Evolutionary conservation across 2,888 invertebrate genomes (phyloP), one percentile per base, ranked within the genome.

Genomic region (Hipparchia sbordonii): DNA sequence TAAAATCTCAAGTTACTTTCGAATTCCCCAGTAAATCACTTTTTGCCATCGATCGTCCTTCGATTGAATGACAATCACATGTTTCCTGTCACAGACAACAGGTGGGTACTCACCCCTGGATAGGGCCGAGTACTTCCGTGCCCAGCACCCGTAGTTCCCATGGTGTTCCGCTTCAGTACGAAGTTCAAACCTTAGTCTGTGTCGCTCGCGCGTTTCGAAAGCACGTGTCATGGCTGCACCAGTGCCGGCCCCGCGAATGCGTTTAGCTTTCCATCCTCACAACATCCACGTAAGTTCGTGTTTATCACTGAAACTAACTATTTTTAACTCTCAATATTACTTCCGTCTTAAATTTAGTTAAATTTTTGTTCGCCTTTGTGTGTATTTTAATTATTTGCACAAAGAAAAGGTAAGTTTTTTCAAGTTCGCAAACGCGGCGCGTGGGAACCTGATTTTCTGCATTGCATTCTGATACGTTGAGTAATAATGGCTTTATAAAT

Each of bases 401-500:
- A 6, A 52, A 46, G 48, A 59, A 68, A 68, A 68, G 23, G 59
- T 46, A 51, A 1, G 46, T 63, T 57, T 71, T 71, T 75, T 73
- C 74, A 74, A 77, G 78, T 75, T 73, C 76, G 77, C 71, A 76
- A 74, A 73, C 72, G 69, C 66, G 79, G 80, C 77, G 78, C 81
- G 86, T 86, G 88, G 82, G 89, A 91, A 91, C 89, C 84, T 85
- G 88, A 85, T 86, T 87, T 87, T 82, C 89, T 85, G 88, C 91
- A 90, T 82, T 83, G 83, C 87, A 88, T 89, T 89, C 87, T 88
- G 82, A 84, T 84, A 82, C 82, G 79, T 80, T 81, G 81, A 78
- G 82, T 83, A 83, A 85, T 84, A 80, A 81, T 77, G 52, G 48
- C 69, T 83, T 82, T 83, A 83, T 82, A 79, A 65, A 81, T 65